A percentile compares a stretch with the other conserved stretches of the same genome.
Conservation (phyloP, 2,797 vertebrate genomes). For the Coregonus ussuriensis region DNA sequence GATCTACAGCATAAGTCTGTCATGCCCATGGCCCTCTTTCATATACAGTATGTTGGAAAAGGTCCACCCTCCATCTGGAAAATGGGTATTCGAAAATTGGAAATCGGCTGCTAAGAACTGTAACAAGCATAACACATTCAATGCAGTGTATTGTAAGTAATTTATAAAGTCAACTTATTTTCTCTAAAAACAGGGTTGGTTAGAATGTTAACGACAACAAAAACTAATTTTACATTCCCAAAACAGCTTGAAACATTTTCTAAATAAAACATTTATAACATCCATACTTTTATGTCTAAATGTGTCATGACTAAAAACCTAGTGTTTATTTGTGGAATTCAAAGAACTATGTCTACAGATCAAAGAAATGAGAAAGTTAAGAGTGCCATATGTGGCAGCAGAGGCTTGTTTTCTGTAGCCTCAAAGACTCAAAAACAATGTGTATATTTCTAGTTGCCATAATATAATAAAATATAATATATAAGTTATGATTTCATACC, state of each 20-base stretch:
- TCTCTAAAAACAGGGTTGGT: not conserved
- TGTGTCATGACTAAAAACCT: conserved; percentile 34
- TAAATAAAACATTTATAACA: conserved; percentile 40
- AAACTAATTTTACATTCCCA: conserved; percentile 38
- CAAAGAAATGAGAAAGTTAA: not conserved
- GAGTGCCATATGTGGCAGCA: not conserved
- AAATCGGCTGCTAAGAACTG: not conserved
- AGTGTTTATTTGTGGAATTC: conserved; percentile 19
- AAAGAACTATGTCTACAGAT: conserved; percentile 27
- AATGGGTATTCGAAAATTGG: not conserved
- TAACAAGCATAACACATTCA: no score
- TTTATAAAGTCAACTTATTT: not conserved
- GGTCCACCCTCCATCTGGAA: no score
- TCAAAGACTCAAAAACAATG: not conserved
- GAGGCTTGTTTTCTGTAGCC: not conserved
- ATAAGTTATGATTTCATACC: not conserved
- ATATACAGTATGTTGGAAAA: no score
- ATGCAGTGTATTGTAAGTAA: not conserved
- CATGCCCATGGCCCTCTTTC: no score
- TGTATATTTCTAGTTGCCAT: not conserved
- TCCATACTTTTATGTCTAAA: conserved; percentile 38
- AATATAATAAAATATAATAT: no score
- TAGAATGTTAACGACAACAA: conserved; percentile 2
- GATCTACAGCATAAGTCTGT: no score
- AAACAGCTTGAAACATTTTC: conserved; percentile 58